Percentiles rank a stretch among this genome's conserved stretches.
phyloP scores from a whole-genome alignment of 2,888 invertebrate genomes.

The Eulithis testata region DNA sequence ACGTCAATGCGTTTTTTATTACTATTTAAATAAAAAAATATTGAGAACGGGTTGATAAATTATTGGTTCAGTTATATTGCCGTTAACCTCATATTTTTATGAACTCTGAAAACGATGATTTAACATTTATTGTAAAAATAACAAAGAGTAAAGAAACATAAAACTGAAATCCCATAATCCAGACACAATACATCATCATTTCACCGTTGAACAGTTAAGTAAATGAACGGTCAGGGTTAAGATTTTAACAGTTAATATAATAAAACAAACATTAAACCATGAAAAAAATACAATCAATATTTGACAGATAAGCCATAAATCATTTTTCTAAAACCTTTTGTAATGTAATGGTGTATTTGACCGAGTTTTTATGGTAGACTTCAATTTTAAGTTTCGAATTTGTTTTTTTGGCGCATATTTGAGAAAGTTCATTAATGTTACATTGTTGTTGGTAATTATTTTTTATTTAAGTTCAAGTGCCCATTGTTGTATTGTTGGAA shows the following conservation, averaged over 20 bases:
- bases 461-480: slow-evolving; percentile 10
- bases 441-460: slow-evolving; percentile 19
- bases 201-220: slow-evolving; percentile 5
- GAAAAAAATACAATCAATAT: slow-evolving; percentile 35
- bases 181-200: slow-evolving; percentile 16
- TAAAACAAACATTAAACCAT: slow-evolving; percentile 36
- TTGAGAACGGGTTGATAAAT: not conserved
- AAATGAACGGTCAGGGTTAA: slow-evolving; percentile 18
- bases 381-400: slow-evolving; percentile 19
- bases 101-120: too few species aligned
- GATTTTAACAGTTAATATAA: slow-evolving; percentile 29
- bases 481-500: slow-evolving; percentile 14
- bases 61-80: too few species aligned
- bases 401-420: slow-evolving; percentile 12
- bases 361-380: slow-evolving; percentile 20
- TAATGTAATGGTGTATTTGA: slow-evolving; percentile 22
- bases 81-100: too few species aligned
- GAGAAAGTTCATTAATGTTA: slow-evolving; percentile 22
- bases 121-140: not conserved
- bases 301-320: slow-evolving; percentile 40
- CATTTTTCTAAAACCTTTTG: slow-evolving; percentile 32
- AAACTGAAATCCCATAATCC: not conserved
- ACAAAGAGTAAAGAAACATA: not conserved
- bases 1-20: too few species aligned
- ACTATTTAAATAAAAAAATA: slow-evolving; percentile 16